Evolutionary conservation across 2,113 vertebrate species (phyloP).

Genomic region (Macquaria australasica): DNA sequence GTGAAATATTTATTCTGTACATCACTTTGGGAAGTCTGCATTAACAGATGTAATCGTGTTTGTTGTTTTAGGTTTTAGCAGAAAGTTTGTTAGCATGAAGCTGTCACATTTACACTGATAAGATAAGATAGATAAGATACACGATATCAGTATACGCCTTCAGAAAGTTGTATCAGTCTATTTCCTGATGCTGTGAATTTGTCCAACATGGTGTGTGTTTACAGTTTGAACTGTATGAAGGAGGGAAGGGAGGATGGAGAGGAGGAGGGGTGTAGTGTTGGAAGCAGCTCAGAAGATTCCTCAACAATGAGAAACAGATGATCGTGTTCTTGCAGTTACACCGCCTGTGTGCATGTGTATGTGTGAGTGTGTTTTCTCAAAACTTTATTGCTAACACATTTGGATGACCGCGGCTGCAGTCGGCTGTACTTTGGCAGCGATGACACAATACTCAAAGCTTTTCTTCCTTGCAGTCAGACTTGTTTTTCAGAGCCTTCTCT

Average conservation of each 20-base stretch:
- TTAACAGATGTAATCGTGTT: neutral
- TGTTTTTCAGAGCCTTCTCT: conserved; percentile 51
- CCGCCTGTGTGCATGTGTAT: conserved; percentile 4
- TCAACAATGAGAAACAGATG: conserved; percentile 80
- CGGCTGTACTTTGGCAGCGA: conserved; percentile 49
- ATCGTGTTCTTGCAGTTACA: conserved; percentile 44
- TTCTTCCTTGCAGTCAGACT: conserved; percentile 23
- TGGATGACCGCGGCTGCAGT: conserved; percentile 46
- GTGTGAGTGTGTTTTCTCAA: conserved; percentile 26
- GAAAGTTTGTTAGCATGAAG: neutral
- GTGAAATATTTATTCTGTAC: neutral
- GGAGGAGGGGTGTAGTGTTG: conserved; percentile 16
- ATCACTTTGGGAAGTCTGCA: neutral
- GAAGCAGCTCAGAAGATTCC: conserved; percentile 68
- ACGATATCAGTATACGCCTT: neutral
- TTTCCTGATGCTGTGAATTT: conserved; percentile 17
- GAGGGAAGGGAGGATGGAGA: neutral
- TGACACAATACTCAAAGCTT: conserved; percentile 50
- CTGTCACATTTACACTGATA: neutral
- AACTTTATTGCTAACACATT: conserved; percentile 70
- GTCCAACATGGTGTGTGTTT: conserved; percentile 26
- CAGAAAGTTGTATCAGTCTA: neutral
- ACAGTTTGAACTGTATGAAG: conserved; percentile 7
- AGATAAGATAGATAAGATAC: neutral
- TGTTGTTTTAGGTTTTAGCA: neutral